Conservation (phyloP, 1,140 invertebrate species). For the Metaphire vulgaris region DNA sequence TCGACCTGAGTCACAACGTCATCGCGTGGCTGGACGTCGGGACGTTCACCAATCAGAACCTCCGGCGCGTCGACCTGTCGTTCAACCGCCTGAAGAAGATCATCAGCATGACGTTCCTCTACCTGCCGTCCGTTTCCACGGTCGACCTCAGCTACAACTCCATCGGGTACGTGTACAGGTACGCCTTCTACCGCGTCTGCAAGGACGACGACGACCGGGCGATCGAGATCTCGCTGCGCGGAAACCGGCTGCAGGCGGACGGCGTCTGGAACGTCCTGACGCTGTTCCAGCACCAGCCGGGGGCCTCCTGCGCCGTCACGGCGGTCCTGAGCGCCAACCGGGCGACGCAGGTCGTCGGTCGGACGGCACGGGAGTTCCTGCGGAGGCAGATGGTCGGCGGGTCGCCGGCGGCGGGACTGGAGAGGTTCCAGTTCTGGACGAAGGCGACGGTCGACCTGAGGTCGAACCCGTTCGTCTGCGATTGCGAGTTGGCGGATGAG, state of each 20-base stretch:
- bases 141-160: slow-evolving; percentile 14
- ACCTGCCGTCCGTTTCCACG: slow-evolving; percentile 8
- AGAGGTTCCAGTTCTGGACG: slow-evolving; percentile 5
- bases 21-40: slow-evolving; percentile 15
- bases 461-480: slow-evolving; percentile 6
- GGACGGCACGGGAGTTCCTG: neutral
- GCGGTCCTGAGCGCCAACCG: neutral
- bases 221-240: neutral
- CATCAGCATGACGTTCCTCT: slow-evolving; percentile 22
- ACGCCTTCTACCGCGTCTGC: slow-evolving; percentile 15
- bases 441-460: neutral
- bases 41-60: slow-evolving; percentile 9
- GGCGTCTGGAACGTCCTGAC: neutral
- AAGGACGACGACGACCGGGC: neutral
- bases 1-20: slow-evolving; percentile 15
- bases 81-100: slow-evolving; percentile 13
- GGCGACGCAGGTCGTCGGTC: neutral
- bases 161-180: slow-evolving; percentile 15
- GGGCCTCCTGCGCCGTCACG: neutral
- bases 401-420: neutral
- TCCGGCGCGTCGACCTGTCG: slow-evolving; percentile 2
- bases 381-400: neutral
- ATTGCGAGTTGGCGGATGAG: slow-evolving; percentile 5
- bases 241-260: slow-evolving; percentile 1
- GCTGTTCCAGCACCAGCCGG: neutral